Percentiles rank a stretch among this genome's conserved stretches.
Conservation (phyloP, 2,113 vertebrate species). For the Cervus canadensis region DNA sequence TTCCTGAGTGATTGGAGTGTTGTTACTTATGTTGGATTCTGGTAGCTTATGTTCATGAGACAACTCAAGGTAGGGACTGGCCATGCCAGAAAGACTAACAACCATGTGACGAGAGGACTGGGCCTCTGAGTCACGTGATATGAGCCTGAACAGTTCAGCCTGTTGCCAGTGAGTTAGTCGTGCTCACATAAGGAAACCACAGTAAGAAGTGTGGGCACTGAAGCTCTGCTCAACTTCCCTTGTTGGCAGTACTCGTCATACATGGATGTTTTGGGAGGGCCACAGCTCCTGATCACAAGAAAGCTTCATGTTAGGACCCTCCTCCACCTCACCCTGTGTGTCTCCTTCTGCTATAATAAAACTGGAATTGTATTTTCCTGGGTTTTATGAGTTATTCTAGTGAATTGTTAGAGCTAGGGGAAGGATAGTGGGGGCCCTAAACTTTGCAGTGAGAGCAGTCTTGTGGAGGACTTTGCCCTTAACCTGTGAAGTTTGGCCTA, state of each 20-base stretch:
- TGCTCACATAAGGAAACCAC: background rate
- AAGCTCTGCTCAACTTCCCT: background rate
- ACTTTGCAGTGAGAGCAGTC: background rate
- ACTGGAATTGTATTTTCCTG: background rate
- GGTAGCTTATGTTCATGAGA: background rate
- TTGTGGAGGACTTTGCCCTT: background rate
- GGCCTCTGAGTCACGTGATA: background rate
- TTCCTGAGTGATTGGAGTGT: background rate
- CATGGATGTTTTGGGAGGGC: background rate
- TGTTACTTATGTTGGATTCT: background rate
- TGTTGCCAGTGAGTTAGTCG: background rate
- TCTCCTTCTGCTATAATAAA: background rate
- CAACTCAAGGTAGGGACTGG: background rate
- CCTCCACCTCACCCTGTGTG: background rate
- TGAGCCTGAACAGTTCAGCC: background rate
- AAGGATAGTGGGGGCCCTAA: background rate
- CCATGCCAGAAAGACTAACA: background rate
- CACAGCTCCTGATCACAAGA: background rate
- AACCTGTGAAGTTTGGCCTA: background rate
- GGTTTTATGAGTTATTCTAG: background rate
- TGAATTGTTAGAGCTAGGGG: background rate
- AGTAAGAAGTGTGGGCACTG: background rate
- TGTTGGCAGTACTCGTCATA: background rate
- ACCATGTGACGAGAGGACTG: background rate
- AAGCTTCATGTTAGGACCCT: background rate